Conservation (phyloP, 2,888 invertebrate genomes). For the Noctua fimbriata region DNA sequence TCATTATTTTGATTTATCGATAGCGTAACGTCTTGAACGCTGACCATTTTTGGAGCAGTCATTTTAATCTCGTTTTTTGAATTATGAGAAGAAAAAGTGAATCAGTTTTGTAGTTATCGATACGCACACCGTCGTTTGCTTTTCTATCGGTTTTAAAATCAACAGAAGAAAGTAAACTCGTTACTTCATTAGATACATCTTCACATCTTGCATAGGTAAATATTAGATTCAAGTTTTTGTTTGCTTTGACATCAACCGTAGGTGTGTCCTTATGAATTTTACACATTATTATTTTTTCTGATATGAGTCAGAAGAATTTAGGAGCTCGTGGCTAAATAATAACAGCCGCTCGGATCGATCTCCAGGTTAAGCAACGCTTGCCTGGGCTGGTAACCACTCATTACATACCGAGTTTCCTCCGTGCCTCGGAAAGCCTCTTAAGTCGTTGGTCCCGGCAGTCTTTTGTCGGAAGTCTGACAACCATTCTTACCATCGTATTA, state of each 20-base stretch:
- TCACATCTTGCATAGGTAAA: background rate
- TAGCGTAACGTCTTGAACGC: conserved; percentile 65
- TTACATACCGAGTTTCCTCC: too few species aligned
- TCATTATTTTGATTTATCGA: conserved; percentile 84
- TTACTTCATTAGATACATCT: conserved; percentile 1
- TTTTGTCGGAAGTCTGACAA: too few species aligned
- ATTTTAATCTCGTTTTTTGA: conserved; percentile 50
- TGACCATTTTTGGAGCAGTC: conserved; percentile 59
- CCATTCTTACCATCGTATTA: too few species aligned
- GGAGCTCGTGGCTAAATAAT: too few species aligned
- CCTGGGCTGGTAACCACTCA: too few species aligned
- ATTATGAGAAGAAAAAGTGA: conserved; percentile 44
- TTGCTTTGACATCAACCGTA: background rate
- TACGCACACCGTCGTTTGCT: background rate
- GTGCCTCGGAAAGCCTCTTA: too few species aligned
- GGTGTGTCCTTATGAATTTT: background rate
- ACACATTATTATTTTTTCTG: background rate
- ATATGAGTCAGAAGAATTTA: background rate
- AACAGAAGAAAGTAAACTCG: conserved; percentile 28
- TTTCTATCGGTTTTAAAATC: conserved; percentile 16
- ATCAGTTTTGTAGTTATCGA: conserved; percentile 18
- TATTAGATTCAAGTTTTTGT: conserved; percentile 8
- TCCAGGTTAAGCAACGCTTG: too few species aligned
- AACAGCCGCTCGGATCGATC: too few species aligned
- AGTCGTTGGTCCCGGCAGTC: too few species aligned